Conservation (phyloP, 2,797 vertebrate genomes). For the Neoniphon sammara region DNA sequence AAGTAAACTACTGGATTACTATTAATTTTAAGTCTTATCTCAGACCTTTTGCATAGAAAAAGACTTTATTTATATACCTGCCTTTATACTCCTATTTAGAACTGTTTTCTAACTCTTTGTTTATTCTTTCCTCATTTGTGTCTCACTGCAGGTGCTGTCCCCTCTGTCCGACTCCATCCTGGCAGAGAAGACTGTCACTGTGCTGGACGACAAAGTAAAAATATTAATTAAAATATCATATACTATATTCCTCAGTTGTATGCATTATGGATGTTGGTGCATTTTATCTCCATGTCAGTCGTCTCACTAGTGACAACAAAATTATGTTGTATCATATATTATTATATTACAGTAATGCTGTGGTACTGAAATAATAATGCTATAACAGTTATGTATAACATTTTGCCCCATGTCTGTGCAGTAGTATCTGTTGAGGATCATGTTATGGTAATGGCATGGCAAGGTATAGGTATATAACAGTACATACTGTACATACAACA, state of each 20-base stretch:
- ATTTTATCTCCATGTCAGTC: slow-evolving; percentile 1
- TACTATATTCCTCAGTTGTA: neutral
- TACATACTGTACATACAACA: no score
- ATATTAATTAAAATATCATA: neutral
- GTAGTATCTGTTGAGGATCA: no score
- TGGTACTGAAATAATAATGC: no score
- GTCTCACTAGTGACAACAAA: neutral
- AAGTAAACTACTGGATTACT: no score
- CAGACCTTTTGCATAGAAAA: no score
- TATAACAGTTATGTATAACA: no score
- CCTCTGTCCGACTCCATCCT: slow-evolving; percentile 96
- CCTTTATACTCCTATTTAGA: neutral
- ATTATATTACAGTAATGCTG: no score
- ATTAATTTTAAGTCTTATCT: no score
- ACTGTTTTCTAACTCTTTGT: neutral
- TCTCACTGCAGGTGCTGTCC: slow-evolving; percentile 87
- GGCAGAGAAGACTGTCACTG: slow-evolving; percentile 95
- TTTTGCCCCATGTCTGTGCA: no score
- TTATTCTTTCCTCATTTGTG: neutral
- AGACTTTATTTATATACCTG: neutral
- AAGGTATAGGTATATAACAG: no score
- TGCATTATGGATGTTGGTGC: neutral
- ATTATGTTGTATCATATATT: no score
- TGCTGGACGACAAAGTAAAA: slow-evolving; percentile 88
- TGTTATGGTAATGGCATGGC: no score